phyloP scores from a whole-genome alignment of 2,113 vertebrate species.

The Myrmecobius fasciatus region DNA sequence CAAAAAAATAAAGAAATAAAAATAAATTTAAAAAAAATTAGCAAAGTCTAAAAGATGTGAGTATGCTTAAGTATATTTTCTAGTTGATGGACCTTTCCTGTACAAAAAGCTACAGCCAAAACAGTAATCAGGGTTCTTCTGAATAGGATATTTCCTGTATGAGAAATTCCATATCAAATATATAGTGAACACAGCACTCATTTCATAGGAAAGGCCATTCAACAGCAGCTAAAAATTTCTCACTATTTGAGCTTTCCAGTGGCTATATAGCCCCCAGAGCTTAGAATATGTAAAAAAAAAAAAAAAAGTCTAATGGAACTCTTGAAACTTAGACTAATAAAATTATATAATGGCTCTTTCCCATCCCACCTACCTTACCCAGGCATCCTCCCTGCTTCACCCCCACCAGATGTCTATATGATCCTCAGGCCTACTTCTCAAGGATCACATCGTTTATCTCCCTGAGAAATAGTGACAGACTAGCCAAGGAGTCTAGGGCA shows the following conservation, averaged over 20 bases:
- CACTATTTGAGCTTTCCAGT: background rate
- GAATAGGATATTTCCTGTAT: background rate
- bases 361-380: no score
- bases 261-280: background rate
- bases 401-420: background rate
- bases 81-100: background rate
- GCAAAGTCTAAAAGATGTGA: background rate
- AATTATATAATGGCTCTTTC: background rate
- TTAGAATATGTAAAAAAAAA: background rate
- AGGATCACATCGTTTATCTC: background rate
- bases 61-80: background rate
- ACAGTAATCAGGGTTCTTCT: background rate
- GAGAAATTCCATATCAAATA: background rate
- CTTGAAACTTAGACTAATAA: background rate
- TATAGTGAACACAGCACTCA: background rate
- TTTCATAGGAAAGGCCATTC: background rate
- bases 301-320: background rate
- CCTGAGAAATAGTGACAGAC: background rate
- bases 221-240: background rate
- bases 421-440: background rate
- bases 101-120: background rate
- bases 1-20: no score
- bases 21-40: no score
- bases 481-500: background rate
- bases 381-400: background rate